phyloP scores from a whole-genome alignment of 2,888 invertebrate species.

The Caenorhabditis afra region DNA sequence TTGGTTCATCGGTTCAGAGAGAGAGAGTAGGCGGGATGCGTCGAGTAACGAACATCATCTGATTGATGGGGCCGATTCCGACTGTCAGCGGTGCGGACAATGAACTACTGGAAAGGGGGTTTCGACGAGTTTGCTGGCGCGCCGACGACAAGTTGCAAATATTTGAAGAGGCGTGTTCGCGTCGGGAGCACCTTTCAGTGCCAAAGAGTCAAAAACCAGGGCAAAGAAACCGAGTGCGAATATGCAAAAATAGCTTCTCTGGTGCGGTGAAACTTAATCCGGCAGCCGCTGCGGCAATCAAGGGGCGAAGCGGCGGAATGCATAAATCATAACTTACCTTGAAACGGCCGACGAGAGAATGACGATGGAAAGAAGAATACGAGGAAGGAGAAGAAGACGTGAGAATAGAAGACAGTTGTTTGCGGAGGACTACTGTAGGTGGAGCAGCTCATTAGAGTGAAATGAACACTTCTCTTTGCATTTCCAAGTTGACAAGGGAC shows the following conservation, averaged over 20 bases:
- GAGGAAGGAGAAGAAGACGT: too few relatives aligned
- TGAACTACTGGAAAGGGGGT: conserved; percentile 5
- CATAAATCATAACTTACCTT: conserved; percentile 51
- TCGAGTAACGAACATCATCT: conserved; percentile 28
- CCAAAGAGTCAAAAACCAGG: conserved; percentile 31
- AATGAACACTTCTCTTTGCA: conserved; percentile 24
- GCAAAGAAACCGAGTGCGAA: neutral
- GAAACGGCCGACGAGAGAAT: neutral
- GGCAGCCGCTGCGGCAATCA: conserved; percentile 34
- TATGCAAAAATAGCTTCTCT: conserved; percentile 35
- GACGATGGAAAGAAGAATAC: too few relatives aligned
- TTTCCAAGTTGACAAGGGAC: conserved; percentile 32
- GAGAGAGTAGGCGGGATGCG: neutral
- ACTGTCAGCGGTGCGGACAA: neutral
- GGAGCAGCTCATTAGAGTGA: conserved; percentile 21
- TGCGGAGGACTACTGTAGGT: conserved; percentile 10
- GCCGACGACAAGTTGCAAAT: conserved; percentile 25
- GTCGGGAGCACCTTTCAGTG: conserved; percentile 5
- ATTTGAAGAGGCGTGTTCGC: conserved; percentile 40
- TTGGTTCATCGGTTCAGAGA: neutral
- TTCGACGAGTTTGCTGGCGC: neutral
- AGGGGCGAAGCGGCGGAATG: conserved; percentile 22
- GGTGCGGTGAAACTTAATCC: conserved; percentile 45
- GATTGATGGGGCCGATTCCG: conserved; percentile 51
- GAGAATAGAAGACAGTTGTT: conserved; percentile 11